These are phyloP conservation scores for Leptinotarsa peninsularis DNA, from an alignment of 2,888 invertebrate species.

Conservation along the genomic window DNA sequence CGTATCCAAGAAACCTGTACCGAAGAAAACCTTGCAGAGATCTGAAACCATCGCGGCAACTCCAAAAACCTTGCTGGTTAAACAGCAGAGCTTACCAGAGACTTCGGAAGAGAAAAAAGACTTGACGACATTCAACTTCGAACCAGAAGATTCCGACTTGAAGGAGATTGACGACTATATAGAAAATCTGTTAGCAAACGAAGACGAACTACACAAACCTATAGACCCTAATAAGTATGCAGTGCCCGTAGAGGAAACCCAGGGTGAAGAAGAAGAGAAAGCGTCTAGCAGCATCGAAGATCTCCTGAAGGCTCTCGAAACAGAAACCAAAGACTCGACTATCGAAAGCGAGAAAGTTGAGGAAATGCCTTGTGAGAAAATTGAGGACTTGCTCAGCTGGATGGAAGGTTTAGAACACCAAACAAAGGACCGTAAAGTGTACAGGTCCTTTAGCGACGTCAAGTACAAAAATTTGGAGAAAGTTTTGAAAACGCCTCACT, in stretches of 20 bases:
- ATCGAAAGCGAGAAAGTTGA: constrained; percentile 30
- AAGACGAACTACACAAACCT: constrained; percentile 64
- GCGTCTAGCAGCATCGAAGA: constrained; percentile 65
- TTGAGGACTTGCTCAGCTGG: constrained; percentile 64
- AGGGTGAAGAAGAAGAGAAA: constrained; percentile 52
- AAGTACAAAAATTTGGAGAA: constrained; percentile 65
- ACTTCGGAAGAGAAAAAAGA: constrained; percentile 48
- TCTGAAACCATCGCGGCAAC: constrained; percentile 49
- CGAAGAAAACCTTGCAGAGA: constrained; percentile 41
- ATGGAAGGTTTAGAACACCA: constrained; percentile 64
- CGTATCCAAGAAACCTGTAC: constrained; percentile 37
- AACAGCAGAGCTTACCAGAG: constrained; percentile 59
- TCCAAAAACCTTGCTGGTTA: constrained; percentile 49
- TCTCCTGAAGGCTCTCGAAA: constrained; percentile 63
- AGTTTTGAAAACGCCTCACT: constrained; percentile 58
- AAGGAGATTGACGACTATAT: constrained; percentile 64
- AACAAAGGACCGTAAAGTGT: constrained; percentile 57
- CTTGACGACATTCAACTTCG: constrained; percentile 62
- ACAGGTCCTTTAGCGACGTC: constrained; percentile 60
- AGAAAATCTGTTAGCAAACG: constrained; percentile 62
- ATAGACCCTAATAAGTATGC: constrained; percentile 56
- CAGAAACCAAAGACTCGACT: constrained; percentile 55
- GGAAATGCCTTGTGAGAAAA: constrained; percentile 59
- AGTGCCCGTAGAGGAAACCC: constrained; percentile 37
- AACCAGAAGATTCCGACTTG: constrained; percentile 63